phyloP scores from a whole-genome alignment of 1,140 invertebrate genomes.

The Pseudachorutes palmiensis region DNA sequence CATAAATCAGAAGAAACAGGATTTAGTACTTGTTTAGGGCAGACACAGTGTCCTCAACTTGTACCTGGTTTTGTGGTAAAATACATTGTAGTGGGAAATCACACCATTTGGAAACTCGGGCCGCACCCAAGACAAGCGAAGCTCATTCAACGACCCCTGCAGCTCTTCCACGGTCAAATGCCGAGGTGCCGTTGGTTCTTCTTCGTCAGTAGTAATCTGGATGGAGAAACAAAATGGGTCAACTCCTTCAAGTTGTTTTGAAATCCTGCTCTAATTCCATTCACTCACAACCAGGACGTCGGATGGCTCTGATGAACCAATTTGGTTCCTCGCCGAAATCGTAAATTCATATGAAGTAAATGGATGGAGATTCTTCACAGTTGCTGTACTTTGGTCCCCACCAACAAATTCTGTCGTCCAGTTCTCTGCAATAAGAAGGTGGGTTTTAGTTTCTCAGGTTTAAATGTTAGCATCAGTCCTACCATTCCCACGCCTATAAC shows the following conservation, averaged over 20 bases:
- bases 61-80: not conserved
- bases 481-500: not conserved
- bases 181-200: not conserved
- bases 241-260: not conserved
- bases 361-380: not conserved
- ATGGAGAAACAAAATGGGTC: not conserved
- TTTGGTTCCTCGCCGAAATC: not conserved
- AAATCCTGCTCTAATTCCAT: not conserved
- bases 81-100: not conserved
- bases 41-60: too few relatives aligned
- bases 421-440: not conserved
- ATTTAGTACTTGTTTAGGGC: too few relatives aligned
- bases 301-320: not conserved
- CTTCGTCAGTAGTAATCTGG: slow-evolving; percentile 4
- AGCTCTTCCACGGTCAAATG: slow-evolving; percentile 2
- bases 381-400: not conserved
- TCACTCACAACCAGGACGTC: not conserved
- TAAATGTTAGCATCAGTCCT: too few relatives aligned
- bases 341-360: slow-evolving; percentile 1
- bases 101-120: slow-evolving; percentile 2
- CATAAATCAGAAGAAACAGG: not conserved
- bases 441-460: not conserved
- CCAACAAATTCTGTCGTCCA: not conserved
- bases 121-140: not conserved
- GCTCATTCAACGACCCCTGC: not conserved